A percentile compares a stretch with the other conserved stretches of the same genome.
These are phyloP conservation scores for Sialis lutaria DNA, from an alignment of 2,888 invertebrate species.

Conservation along the genomic window DNA sequence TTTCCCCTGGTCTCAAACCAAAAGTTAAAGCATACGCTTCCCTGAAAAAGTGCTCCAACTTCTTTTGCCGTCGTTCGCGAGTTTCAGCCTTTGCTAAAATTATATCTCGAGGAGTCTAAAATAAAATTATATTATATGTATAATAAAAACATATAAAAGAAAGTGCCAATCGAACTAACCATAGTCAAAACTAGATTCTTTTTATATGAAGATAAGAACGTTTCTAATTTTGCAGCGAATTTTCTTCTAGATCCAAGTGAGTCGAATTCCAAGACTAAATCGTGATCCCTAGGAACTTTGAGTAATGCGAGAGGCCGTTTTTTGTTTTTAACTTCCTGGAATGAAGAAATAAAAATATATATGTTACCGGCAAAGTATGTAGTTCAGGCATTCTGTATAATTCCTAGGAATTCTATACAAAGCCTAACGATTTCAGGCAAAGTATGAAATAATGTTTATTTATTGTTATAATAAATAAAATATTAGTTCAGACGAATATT, in stretches of 20 bases:
- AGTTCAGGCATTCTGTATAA: too few species aligned
- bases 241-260: slow-evolving; percentile 63
- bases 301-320: slow-evolving; percentile 69
- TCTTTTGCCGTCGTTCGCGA: slow-evolving; percentile 78
- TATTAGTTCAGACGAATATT: too few species aligned
- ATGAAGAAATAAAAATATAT: slow-evolving; percentile 4
- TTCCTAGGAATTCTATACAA: too few species aligned
- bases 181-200: slow-evolving; percentile 59
- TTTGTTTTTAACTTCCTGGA: slow-evolving; percentile 43
- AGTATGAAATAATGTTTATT: too few species aligned
- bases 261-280: slow-evolving; percentile 82
- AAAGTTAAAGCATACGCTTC: slow-evolving; percentile 91
- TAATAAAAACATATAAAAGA: not conserved
- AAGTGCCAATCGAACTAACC: slow-evolving; percentile 23
- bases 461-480: too few species aligned
- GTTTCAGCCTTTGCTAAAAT: slow-evolving; percentile 87
- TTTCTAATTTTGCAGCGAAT: slow-evolving; percentile 73
- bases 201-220: slow-evolving; percentile 67
- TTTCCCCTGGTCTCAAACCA: slow-evolving; percentile 74
- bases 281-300: slow-evolving; percentile 75
- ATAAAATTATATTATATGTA: slow-evolving; percentile 9
- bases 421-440: too few species aligned
- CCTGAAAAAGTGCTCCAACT: slow-evolving; percentile 87
- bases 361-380: too few species aligned
- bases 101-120: slow-evolving; percentile 57